Evolutionary conservation across 2,797 vertebrate genomes (phyloP).

Genomic region (Trematomus bernacchii): DNA sequence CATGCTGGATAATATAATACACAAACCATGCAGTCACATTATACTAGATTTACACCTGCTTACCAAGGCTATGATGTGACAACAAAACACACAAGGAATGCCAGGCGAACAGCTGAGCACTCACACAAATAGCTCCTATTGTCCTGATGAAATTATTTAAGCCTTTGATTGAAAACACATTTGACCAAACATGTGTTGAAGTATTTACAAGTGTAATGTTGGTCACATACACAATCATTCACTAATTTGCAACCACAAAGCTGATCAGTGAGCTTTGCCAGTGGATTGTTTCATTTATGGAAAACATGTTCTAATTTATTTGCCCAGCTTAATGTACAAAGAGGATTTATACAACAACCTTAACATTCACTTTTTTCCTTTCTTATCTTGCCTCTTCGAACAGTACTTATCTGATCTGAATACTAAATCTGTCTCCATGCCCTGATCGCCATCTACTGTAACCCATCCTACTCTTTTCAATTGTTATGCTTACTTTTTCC

Average conservation of each 20-base stretch:
- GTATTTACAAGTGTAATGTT: neutral
- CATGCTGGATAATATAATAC: constrained; percentile 31
- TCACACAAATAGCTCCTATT: neutral
- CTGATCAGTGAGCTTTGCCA: neutral
- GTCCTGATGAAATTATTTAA: constrained; percentile 15
- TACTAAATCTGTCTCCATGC: constrained; percentile 46
- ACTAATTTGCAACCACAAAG: neutral
- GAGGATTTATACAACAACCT: neutral
- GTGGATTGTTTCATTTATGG: neutral
- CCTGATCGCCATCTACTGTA: constrained; percentile 7
- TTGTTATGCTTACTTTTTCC: constrained; percentile 48
- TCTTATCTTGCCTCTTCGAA: constrained; percentile 16
- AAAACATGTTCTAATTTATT: too few species aligned
- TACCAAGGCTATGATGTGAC: constrained; percentile 16
- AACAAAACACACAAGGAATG: constrained; percentile 17
- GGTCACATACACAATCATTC: neutral
- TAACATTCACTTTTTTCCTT: neutral
- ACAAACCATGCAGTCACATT: constrained; percentile 41
- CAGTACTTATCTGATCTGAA: constrained; percentile 49
- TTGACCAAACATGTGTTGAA: neutral
- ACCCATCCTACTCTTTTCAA: constrained; percentile 26
- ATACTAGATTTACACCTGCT: constrained; percentile 45
- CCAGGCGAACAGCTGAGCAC: constrained; percentile 11
- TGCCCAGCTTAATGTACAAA: neutral
- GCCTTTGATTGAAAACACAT: constrained; percentile 4